phyloP scores from a whole-genome alignment of 2,113 vertebrate genomes.

The Haemorhous mexicanus region DNA sequence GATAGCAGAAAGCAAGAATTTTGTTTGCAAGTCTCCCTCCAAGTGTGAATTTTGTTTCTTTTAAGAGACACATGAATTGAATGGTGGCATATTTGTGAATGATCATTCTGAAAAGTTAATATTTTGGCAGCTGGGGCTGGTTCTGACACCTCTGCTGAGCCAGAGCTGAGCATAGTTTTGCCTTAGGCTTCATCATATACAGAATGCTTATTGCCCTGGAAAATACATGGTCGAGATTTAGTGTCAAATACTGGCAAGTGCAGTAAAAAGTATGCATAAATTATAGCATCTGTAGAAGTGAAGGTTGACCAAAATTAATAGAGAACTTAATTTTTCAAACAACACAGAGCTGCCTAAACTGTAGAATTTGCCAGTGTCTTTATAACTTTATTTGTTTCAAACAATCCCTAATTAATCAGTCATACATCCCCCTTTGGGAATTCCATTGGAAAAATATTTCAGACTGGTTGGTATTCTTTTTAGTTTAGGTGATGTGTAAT shows the following conservation, averaged over 20 bases:
- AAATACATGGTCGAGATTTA: neutral
- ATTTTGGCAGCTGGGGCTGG: neutral
- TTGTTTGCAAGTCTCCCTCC: neutral
- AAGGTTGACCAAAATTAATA: neutral
- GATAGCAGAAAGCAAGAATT: neutral
- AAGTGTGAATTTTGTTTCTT: neutral
- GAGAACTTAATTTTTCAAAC: neutral
- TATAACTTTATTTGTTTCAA: neutral
- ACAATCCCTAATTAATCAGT: neutral
- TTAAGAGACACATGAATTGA: neutral
- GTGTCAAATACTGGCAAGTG: neutral
- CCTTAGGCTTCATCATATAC: neutral
- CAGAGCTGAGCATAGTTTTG: fast-evolving
- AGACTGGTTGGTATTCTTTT: neutral
- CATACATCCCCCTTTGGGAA: neutral
- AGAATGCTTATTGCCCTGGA: neutral
- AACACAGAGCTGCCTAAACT: neutral
- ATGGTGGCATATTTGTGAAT: neutral
- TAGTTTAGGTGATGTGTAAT: neutral
- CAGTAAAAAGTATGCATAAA: neutral
- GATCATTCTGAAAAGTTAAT: neutral
- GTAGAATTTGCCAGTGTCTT: neutral
- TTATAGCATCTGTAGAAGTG: neutral
- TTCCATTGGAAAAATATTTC: neutral
- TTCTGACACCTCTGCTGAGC: neutral